Conservation (phyloP, 2,797 vertebrate genomes). For the Morus bassanus region DNA sequence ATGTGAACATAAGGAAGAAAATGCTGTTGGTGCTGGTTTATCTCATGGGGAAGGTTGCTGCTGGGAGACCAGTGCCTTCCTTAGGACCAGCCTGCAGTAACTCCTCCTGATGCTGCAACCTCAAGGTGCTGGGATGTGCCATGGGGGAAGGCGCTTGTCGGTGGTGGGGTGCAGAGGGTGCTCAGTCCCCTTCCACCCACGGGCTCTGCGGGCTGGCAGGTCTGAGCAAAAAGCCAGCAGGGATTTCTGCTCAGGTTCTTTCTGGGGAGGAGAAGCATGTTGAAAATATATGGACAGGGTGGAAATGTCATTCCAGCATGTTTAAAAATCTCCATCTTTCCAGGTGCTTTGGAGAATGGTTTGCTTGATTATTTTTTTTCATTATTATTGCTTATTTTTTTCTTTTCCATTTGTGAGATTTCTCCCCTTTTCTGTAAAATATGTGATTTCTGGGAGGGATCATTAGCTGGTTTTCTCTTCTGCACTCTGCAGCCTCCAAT, state of each 20-base stretch:
- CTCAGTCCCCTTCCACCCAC: not conserved
- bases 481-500: not conserved
- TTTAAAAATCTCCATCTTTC: not conserved
- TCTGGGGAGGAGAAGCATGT: fast-evolving
- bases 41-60: not conserved
- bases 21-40: not conserved
- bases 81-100: not conserved
- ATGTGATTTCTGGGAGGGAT: not conserved
- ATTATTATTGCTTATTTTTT: not conserved
- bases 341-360: not conserved
- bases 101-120: fast-evolving
- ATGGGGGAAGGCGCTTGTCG: fast-evolving
- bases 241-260: not conserved
- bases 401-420: not conserved
- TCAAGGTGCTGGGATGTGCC: not conserved
- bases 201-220: not conserved
- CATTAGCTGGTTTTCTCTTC: not conserved
- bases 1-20: fast-evolving
- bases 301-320: not conserved
- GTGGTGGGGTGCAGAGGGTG: not conserved
- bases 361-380: too few relatives aligned
- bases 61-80: not conserved
- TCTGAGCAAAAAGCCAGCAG: not conserved
- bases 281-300: not conserved
- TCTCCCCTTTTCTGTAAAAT: not conserved